Percentiles rank a stretch among this genome's conserved stretches.
Conservation (phyloP, 1,140 invertebrate genomes). For the Dufourea novaeangliae region DNA sequence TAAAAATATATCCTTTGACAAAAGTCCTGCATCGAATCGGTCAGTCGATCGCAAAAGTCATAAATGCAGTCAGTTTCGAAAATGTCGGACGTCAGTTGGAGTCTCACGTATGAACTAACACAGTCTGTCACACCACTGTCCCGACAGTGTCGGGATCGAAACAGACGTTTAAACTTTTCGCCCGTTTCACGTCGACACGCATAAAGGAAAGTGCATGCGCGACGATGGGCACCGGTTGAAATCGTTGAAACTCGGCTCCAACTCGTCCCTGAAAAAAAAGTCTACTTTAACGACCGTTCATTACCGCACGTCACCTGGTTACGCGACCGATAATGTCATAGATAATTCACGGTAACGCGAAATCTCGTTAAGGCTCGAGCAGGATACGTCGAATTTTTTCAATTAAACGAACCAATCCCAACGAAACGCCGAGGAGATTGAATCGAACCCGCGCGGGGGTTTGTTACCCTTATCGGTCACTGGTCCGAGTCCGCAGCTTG, state of each 20-base stretch:
- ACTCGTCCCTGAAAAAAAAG: not conserved
- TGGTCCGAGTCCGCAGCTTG: not conserved
- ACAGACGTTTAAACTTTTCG: too few species aligned
- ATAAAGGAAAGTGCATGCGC: too few species aligned
- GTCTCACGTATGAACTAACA: too few species aligned
- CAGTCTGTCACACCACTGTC: too few species aligned
- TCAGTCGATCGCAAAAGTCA: too few species aligned
- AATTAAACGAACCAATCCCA: conserved; percentile 12
- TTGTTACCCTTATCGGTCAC: conserved; percentile 30
- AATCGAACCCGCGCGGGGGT: not conserved
- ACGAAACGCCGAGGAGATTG: not conserved
- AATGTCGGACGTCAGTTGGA: too few species aligned
- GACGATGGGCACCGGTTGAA: too few species aligned
- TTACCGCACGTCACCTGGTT: not conserved
- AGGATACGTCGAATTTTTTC: not conserved
- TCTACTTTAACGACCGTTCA: not conserved
- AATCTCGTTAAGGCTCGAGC: not conserved
- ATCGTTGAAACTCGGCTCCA: not conserved
- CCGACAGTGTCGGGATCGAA: too few species aligned
- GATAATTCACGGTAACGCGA: not conserved
- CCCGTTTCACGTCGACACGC: too few species aligned
- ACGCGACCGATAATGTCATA: not conserved
- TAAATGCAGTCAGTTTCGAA: too few species aligned
- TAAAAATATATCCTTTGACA: too few species aligned
- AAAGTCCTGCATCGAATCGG: too few species aligned